Evolutionary conservation across 2,797 vertebrate genomes (phyloP).

Genomic region (Arctocebus calabarensis): DNA sequence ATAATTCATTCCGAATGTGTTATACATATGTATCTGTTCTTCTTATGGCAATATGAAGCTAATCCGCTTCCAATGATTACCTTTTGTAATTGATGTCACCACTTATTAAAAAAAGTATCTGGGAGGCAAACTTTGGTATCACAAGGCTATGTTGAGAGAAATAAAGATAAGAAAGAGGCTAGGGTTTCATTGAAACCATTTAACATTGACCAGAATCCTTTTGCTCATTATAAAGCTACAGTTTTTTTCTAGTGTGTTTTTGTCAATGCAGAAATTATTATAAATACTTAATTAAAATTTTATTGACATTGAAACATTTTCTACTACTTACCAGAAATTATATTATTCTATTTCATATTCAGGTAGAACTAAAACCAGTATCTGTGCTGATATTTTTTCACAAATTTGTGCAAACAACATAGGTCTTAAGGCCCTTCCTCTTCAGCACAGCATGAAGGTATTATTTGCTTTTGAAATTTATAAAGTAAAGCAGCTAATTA

Average conservation of each 20-base stretch:
- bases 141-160: background rate
- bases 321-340: background rate
- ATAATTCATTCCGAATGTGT: background rate
- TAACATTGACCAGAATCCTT: background rate
- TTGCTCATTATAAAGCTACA: background rate
- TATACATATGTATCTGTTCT: background rate
- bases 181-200: background rate
- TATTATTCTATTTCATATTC: background rate
- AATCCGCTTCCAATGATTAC: background rate
- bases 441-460: conserved; percentile 63
- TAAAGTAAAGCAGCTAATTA: conserved; percentile 83
- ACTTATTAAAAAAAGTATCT: background rate
- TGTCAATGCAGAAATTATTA: background rate
- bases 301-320: conserved; percentile 9
- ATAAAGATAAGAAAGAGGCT: background rate
- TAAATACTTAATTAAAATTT: conserved; percentile 36
- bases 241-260: background rate
- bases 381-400: conserved; percentile 67
- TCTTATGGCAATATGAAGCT: background rate
- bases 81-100: background rate
- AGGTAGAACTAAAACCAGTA: conserved; percentile 64
- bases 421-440: conserved; percentile 54
- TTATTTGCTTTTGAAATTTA: conserved; percentile 77
- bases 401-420: conserved; percentile 74
- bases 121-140: background rate